Percentiles rank a stretch among this genome's conserved stretches.
Evolutionary conservation across 2,888 invertebrate genomes (phyloP).

Genomic region (Scotopteryx bipunctaria): DNA sequence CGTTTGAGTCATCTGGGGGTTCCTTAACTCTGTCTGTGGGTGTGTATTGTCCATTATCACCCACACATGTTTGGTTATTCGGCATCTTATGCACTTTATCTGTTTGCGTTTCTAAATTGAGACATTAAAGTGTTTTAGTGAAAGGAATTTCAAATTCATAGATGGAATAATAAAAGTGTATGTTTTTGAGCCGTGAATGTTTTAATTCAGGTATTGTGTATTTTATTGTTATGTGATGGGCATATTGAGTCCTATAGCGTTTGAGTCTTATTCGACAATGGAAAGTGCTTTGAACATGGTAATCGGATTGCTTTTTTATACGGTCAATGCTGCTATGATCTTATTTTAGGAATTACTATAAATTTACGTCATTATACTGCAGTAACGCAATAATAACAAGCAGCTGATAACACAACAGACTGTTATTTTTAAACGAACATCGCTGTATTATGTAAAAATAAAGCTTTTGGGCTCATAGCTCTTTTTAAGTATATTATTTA

Average conservation of each 20-base stretch:
- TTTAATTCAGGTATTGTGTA: slow-evolving; percentile 13
- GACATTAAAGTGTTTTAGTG: slow-evolving; percentile 30
- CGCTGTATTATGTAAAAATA: too few relatives aligned
- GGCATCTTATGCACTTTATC: slow-evolving; percentile 31
- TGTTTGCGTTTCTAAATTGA: slow-evolving; percentile 33
- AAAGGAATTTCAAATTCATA: slow-evolving; percentile 23
- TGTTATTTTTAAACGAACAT: too few relatives aligned
- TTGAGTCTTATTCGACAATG: slow-evolving; percentile 2
- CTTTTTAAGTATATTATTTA: too few relatives aligned
- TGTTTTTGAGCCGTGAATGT: slow-evolving; percentile 6
- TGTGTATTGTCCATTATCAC: slow-evolving; percentile 34
- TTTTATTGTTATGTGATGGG: slow-evolving; percentile 4
- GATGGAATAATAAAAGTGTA: slow-evolving; percentile 17
- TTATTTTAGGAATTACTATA: too few relatives aligned
- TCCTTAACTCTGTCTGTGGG: slow-evolving; percentile 28
- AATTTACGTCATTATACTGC: too few relatives aligned
- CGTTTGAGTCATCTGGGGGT: slow-evolving; percentile 24
- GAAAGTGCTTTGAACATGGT: background rate
- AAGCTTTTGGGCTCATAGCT: too few relatives aligned
- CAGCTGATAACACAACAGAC: too few relatives aligned
- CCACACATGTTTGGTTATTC: slow-evolving; percentile 32
- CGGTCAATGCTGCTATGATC: too few relatives aligned
- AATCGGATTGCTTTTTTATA: slow-evolving; percentile 12
- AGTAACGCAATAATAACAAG: too few relatives aligned
- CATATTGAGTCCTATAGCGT: background rate